Base-by-base conservation (phyloP, 2,888 invertebrate species). In the Dicranocentrus wangi region DNA sequence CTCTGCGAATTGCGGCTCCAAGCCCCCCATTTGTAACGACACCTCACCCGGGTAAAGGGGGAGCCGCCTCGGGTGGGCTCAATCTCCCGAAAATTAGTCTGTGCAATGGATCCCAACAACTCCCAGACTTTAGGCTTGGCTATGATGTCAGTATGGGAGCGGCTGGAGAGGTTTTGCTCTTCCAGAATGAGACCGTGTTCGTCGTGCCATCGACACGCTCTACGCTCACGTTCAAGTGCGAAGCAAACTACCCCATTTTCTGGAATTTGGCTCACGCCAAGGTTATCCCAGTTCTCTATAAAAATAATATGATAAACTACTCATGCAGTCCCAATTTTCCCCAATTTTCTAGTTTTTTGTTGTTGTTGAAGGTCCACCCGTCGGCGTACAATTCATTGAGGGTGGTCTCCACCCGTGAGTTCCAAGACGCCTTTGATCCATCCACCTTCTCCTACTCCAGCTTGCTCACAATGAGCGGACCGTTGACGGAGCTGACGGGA, bases 191-290 rank as follows among this genome's bases (percentile, higher is more conserved):
- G 21, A 77, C 82, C 0, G 73, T 83, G 13, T 81, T 81, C 32
- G 77, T 83, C 0, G 80, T 85, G 1, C 79, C 83, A 0, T 66
- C 69, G 5, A 66, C 81, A n/a, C 47, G 84, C 5, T 47, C 68
- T n/a, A 66, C 72, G 39, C 1, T 86, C 1, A 55, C 75, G 1
- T 69, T 86, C 25, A 43, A 81, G 55, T 86, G 86, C 66, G 83
- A 81, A 53, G 85, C 86, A 0, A 58, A 78, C 1, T 86, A 84
- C 43, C 86, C 86, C 0, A 72, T 86, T 1, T 73, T 82, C 28
- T 86, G 86, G 86, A 77, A 81, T n/a, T 83, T 86, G 32, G 75
- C 63, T 7, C 82, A 82, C 10, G 82, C 84, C 43, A 79, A 83
- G 47, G 82, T 84, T 70, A 61, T 15, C 8, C 19, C 19, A 17